Conservation (phyloP, 2,797 vertebrate genomes). For the Margarornis squamiger region DNA sequence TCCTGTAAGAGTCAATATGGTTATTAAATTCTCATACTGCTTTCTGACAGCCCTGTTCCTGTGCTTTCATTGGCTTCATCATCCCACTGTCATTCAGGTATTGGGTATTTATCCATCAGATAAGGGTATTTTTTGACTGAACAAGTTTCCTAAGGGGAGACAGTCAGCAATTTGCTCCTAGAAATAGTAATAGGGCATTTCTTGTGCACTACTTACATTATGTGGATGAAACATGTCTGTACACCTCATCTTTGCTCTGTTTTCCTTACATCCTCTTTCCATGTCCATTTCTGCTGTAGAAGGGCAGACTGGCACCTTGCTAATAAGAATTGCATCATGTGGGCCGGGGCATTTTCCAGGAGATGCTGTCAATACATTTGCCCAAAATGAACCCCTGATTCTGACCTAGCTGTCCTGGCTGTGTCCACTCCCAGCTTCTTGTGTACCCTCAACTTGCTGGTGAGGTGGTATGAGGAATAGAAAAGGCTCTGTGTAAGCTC, state of each 20-base stretch:
- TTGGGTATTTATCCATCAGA: not conserved
- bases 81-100: not conserved
- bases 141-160: not conserved
- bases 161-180: not conserved
- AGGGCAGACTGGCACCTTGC: not conserved
- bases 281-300: not conserved
- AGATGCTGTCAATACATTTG: not conserved
- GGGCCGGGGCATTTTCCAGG: not conserved
- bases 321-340: fast-evolving
- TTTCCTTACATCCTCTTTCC: not conserved
- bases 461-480: not conserved
- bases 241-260: not conserved
- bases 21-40: not conserved
- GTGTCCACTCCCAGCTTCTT: not conserved
- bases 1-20: not conserved
- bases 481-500: not conserved
- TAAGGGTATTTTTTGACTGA: not conserved
- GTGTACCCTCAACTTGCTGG: not conserved
- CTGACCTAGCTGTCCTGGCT: not conserved
- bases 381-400: not conserved
- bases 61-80: not conserved
- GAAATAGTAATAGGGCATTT: not conserved
- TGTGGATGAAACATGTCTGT: not conserved
- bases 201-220: not conserved
- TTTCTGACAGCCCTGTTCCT: not conserved